Evolutionary conservation across 2,113 vertebrate genomes (phyloP), one percentile per base, ranked within the genome.

Genomic region (Cyanoramphus novaezelandiae): DNA sequence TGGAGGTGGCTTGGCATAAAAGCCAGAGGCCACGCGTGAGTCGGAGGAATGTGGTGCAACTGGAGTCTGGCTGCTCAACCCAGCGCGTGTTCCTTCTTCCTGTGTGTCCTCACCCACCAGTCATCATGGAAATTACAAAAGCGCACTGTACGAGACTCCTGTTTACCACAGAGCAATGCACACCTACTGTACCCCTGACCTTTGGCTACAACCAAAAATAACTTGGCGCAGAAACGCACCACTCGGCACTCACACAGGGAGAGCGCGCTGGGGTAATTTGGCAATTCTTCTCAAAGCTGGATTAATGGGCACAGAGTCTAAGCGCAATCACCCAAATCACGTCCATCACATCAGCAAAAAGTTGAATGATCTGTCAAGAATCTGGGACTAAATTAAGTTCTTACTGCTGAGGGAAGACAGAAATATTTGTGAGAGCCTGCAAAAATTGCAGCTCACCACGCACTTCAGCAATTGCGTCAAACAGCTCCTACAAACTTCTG

Each of bases 21-120:
- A 81, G 84, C 55, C 83, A 71, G 95, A 92, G 92, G 93, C 92
- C 72, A 88, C 24, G n/a, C 11, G 2, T 64, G 88, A 94, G 62
- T 21, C 1, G 2, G 25, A 96, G 91, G 92, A 95, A 97, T 87
- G 88, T 8, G 77, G 88, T 10, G 44, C 57, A 44, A 96, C 92
- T 24, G 77, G 93, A 97, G 92, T 25, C 55, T 2, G 10, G 49
- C 71, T 47, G 82, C 82, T 88, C 76, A 27, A 12, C 15, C 41
- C 60, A 6, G 69, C 4, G 0, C 1, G 0, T 35, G 0, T 39
- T 60, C 24, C 4, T 50, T 85, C 71, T 67, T 94, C 90, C 93
- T 7, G 59, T 1, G 33, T 29, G 85, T 78, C 83, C 86, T 93
- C 90, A 53, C 35, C 46, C 68, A 53, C 35, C 67, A 90, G n/a